Base-by-base conservation (phyloP, 2,888 invertebrate species). In the Trisateles emortualis region DNA sequence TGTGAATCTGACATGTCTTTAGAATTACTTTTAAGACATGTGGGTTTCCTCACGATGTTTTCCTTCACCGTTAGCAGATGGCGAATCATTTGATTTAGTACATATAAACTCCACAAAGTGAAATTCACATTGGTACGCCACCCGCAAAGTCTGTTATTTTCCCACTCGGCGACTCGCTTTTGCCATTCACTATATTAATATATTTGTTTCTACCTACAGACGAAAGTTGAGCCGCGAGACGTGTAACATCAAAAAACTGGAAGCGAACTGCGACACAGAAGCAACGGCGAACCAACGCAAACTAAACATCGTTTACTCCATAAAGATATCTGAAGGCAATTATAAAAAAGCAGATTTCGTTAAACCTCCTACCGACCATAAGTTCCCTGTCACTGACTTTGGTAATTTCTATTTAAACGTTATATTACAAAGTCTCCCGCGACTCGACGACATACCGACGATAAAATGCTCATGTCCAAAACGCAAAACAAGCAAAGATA, bases 391-490 rank as follows among this genome's bases (percentile, higher is more conserved):
- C 50, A 95, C 96, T 0, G 94, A 95, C 61, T 94, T 95, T 36
- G 95, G 95, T 14, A 93, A 94, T 59, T 88, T 94, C 45, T 94
- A 93, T 53, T 88, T 97, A 61, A 95, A 90, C 64, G 81, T 96
- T 44, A 90, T 94, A 24, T 90, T 95, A 48, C 93, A 95, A 83
- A 95, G 95, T 84, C 88, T 97, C 71, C 97, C 98, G 17, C 93
- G 98, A 35, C 94, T 95, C 70, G 95, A 96, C 59, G 94, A 95
- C 38, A 94, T 97, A 70, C 97, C 97, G 5, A 86, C 89, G 16
- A 88, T 96, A 45, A 83, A 83, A 70, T 93, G 93, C 73, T 66
- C 77, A 52, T 93, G 93, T 68, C 83, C 75, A 22, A 90, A 88
- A 71, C 61, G 92, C 16, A 80, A 88, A 43, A 65, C 84, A 38